Conservation (phyloP, 2,888 invertebrate species). For the Caenorhabditis japonica region DNA sequence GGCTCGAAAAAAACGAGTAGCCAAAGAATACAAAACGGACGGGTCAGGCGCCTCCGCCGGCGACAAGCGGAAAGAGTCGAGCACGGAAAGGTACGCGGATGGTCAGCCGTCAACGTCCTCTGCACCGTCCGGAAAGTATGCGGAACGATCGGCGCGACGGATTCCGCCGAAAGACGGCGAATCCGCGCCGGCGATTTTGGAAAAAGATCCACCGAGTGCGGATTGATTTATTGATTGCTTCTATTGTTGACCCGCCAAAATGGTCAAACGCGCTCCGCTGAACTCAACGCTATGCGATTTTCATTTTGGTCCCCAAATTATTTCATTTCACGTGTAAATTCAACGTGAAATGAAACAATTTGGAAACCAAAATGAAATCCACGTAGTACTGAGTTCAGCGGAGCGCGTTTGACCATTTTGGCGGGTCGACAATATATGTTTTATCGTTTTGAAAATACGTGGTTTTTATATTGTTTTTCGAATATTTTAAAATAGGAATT, state of each 20-base stretch:
- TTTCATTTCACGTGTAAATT: too few relatives aligned
- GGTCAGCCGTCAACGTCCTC: constrained; percentile 35
- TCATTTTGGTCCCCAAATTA: too few relatives aligned
- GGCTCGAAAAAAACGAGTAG: constrained; percentile 7
- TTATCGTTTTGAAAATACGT: not conserved
- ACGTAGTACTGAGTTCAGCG: too few relatives aligned
- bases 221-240: too few relatives aligned
- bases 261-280: too few relatives aligned
- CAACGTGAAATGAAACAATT: too few relatives aligned
- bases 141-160: constrained; percentile 6
- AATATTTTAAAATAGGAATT: not conserved
- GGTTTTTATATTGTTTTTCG: not conserved
- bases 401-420: too few relatives aligned
- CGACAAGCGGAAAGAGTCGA: constrained; percentile 13
- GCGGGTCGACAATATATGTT: too few relatives aligned
- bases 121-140: not conserved
- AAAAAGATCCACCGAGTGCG: constrained; percentile 29
- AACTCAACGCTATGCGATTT: too few relatives aligned
- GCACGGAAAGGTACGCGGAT: constrained; percentile 19
- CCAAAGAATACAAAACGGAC: not conserved
- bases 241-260: too few relatives aligned
- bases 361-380: too few relatives aligned
- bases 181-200: constrained; percentile 38
- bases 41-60: not conserved
- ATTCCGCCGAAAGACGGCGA: constrained; percentile 42